These are phyloP conservation scores for Parascotia fuliginaria DNA, from an alignment of 2,888 invertebrate species.

Conservation along the genomic window DNA sequence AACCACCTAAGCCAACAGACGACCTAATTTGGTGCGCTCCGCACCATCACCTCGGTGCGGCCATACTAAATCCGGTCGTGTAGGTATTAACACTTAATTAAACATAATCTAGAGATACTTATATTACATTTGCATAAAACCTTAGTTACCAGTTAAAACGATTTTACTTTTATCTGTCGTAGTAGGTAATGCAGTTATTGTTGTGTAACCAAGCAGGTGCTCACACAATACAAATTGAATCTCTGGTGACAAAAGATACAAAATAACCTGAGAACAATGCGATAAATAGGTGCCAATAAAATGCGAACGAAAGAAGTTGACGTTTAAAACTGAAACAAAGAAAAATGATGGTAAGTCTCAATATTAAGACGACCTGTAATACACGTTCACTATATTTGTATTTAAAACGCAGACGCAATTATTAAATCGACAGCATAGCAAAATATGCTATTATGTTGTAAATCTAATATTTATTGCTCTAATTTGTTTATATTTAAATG, in stretches of 20 bases:
- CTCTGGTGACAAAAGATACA: constrained; percentile 24
- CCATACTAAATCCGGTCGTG: too few species aligned
- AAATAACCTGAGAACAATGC: constrained; percentile 47
- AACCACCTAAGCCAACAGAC: too few species aligned
- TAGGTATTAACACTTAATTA: too few species aligned
- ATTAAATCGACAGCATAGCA: too few species aligned
- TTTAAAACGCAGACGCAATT: background rate
- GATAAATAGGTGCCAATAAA: constrained; percentile 63
- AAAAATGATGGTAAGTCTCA: constrained; percentile 51
- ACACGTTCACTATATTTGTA: background rate
- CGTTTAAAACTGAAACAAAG: constrained; percentile 44
- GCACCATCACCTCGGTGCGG: too few species aligned
- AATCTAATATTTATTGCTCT: too few species aligned
- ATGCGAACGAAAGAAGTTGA: constrained; percentile 55
- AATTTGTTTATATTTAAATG: too few species aligned
- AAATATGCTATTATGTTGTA: too few species aligned
- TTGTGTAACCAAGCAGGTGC: constrained; percentile 64
- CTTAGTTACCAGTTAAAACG: too few species aligned
- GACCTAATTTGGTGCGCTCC: too few species aligned
- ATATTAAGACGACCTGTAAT: constrained; percentile 2
- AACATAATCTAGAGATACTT: too few species aligned
- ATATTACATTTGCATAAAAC: too few species aligned
- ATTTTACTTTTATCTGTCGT: background rate
- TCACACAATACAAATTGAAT: constrained; percentile 38
- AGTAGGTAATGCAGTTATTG: constrained; percentile 8